Evolutionary conservation across 2,113 vertebrate species (phyloP).

Genomic region (Xenotilapia caudafasciata): DNA sequence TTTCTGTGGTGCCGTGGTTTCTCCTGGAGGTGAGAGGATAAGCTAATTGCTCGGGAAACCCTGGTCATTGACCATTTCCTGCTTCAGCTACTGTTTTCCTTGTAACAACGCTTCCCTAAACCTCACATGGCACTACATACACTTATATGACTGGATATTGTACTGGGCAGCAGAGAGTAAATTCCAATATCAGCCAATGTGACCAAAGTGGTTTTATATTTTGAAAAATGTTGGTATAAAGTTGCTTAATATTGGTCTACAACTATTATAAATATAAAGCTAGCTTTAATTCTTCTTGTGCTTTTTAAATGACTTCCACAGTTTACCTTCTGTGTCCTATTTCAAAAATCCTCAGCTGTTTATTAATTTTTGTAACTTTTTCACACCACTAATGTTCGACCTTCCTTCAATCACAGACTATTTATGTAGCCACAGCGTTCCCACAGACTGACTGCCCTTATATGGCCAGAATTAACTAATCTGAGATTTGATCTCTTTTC

Average conservation of each 20-base stretch:
- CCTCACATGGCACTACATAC: constrained; percentile 9
- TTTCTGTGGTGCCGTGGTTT: constrained; percentile 34
- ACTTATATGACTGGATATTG: background rate
- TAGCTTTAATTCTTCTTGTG: background rate
- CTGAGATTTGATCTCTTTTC: constrained; percentile 2
- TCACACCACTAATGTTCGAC: constrained; percentile 22
- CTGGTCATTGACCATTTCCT: constrained; percentile 73
- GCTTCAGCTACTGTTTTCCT: constrained; percentile 66
- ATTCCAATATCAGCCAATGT: background rate
- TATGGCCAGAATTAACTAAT: constrained; percentile 10
- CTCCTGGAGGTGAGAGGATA: constrained; percentile 48
- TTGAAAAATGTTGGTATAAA: background rate
- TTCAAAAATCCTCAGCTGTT: constrained; percentile 38
- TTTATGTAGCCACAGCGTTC: constrained; percentile 38
- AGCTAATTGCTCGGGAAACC: constrained; percentile 64
- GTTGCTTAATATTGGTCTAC: background rate
- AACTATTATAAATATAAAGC: background rate
- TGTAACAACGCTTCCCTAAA: constrained; percentile 15
- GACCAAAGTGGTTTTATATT: background rate
- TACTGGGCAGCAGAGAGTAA: background rate
- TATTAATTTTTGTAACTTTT: constrained; percentile 46
- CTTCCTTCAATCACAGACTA: constrained; percentile 16
- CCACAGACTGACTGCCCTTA: constrained; percentile 37
- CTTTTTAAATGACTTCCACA: background rate
- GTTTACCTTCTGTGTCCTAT: background rate